These are phyloP conservation scores for Merodon equestris DNA, from an alignment of 2,888 invertebrate species.

Conservation along the genomic window DNA sequence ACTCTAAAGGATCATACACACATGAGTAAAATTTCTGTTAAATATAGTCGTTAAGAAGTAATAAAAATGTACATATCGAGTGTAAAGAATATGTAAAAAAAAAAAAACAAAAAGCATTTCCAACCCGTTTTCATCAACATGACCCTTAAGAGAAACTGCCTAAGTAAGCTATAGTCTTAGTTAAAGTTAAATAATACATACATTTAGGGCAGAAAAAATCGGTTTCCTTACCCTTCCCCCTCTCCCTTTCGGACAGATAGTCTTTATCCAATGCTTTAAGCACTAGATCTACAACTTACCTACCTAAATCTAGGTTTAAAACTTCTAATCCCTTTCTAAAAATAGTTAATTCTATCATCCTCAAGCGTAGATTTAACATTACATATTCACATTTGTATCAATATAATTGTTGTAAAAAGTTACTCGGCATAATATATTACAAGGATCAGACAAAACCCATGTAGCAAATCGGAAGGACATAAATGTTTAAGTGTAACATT, in stretches of 20 bases:
- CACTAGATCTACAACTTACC: conserved; percentile 8
- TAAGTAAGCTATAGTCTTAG: conserved; percentile 36
- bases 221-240: conserved; percentile 44
- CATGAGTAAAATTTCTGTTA: too few relatives aligned
- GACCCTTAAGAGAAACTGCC: conserved; percentile 15
- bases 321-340: too few relatives aligned
- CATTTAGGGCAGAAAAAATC: conserved; percentile 44
- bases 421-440: too few relatives aligned
- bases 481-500: too few relatives aligned
- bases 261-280: conserved; percentile 46
- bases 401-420: conserved; percentile 58
- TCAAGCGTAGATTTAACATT: conserved; percentile 26
- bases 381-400: conserved; percentile 49
- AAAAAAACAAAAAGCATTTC: conserved; percentile 2
- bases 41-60: conserved; percentile 27
- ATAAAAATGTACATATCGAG: conserved; percentile 59
- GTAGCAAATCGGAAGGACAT: too few relatives aligned
- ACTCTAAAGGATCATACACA: too few relatives aligned
- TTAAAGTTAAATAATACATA: conserved; percentile 18
- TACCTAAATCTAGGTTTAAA: conserved; percentile 42
- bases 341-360: too few relatives aligned
- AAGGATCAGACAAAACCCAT: too few relatives aligned
- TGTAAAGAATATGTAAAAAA: conserved; percentile 34
- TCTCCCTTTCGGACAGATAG: conserved; percentile 50
- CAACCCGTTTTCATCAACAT: conserved; percentile 17